Conservation (phyloP, 2,113 vertebrate genomes). For the Grus americana region DNA sequence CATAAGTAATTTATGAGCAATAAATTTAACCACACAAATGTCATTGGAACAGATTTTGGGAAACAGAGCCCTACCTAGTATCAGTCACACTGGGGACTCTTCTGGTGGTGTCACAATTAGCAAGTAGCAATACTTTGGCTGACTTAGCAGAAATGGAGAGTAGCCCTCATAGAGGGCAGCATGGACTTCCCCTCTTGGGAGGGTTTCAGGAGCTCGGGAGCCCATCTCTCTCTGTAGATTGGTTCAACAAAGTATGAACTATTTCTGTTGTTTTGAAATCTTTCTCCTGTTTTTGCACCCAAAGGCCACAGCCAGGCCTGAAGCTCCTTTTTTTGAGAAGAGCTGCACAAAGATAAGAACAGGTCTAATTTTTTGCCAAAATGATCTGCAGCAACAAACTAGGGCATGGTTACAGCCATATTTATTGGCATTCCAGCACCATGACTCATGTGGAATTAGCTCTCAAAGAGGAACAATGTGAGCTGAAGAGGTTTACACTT, state of each 20-base stretch:
- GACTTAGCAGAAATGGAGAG: background rate
- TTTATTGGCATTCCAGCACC: slow-evolving; percentile 57
- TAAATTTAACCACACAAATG: background rate
- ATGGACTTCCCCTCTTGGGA: background rate
- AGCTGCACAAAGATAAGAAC: background rate
- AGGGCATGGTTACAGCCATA: slow-evolving; percentile 15
- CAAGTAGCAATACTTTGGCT: background rate
- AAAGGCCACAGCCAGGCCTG: background rate
- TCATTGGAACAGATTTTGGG: background rate
- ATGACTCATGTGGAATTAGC: slow-evolving; percentile 47
- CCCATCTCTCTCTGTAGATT: background rate
- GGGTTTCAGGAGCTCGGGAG: background rate
- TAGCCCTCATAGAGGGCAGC: background rate
- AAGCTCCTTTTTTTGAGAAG: background rate
- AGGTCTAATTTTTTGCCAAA: slow-evolving; percentile 15
- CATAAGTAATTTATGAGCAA: background rate
- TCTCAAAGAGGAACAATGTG: background rate
- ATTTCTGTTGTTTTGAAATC: background rate
- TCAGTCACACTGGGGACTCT: background rate
- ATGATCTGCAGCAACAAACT: slow-evolving; percentile 14
- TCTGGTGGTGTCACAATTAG: background rate
- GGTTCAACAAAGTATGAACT: background rate
- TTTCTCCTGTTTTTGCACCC: background rate
- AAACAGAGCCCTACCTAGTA: background rate
- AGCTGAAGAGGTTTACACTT: slow-evolving; percentile 46